Evolutionary conservation across 2,797 vertebrate species (phyloP).

Genomic region (Phrynocephalus vlangalii): DNA sequence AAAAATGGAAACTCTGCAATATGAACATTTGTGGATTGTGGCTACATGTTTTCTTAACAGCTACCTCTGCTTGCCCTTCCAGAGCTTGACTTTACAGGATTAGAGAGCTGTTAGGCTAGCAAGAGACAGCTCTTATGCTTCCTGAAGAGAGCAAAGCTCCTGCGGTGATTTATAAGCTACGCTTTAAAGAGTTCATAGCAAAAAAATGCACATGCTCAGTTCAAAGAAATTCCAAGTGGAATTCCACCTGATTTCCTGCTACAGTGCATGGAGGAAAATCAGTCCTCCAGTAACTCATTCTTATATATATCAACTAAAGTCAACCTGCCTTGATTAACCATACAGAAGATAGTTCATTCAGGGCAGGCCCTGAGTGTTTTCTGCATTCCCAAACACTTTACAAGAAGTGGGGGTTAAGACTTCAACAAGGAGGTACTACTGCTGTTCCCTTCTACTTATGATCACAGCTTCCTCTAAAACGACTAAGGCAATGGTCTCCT

Average conservation of each 20-base stretch:
- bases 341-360: neutral
- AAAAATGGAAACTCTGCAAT: neutral
- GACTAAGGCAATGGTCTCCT: neutral
- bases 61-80: neutral
- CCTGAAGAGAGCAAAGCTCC: constrained; percentile 46
- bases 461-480: neutral
- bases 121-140: constrained; percentile 50
- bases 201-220: constrained; percentile 68
- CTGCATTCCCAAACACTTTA: constrained; percentile 4
- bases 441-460: neutral
- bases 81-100: constrained; percentile 30
- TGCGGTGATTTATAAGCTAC: constrained; percentile 66
- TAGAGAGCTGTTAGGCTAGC: constrained; percentile 52
- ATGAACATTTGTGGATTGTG: constrained; percentile 7
- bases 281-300: constrained; percentile 25
- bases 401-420: neutral
- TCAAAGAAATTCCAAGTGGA: constrained; percentile 66
- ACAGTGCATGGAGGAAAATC: constrained; percentile 25
- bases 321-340: constrained; percentile 42
- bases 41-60: constrained; percentile 17
- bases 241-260: constrained; percentile 66
- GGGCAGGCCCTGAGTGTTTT: constrained; percentile 17
- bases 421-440: neutral
- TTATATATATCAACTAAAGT: neutral
- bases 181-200: constrained; percentile 30